phyloP scores from a whole-genome alignment of 2,797 vertebrate genomes.

The Mormyrops attenuatus region DNA sequence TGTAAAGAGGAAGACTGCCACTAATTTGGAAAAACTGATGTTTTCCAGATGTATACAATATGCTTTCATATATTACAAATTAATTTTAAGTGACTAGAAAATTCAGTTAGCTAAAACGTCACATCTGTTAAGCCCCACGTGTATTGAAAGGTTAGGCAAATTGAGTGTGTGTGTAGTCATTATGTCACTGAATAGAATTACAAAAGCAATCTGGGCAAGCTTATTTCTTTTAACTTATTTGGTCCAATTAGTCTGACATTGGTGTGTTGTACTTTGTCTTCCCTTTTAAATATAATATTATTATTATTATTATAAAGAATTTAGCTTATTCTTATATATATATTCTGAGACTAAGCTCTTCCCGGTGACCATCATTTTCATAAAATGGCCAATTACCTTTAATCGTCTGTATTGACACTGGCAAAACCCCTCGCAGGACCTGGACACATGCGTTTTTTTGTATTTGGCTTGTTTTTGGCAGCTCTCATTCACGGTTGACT shows the following conservation, averaged over 20 bases:
- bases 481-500: not conserved
- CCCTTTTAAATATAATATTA: not conserved
- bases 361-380: not conserved
- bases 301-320: too few species aligned
- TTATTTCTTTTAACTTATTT: not conserved
- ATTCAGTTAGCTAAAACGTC: not conserved
- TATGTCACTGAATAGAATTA: not conserved
- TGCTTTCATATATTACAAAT: not conserved
- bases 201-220: not conserved
- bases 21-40: not conserved
- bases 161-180: not conserved
- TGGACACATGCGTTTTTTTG: not conserved
- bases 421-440: not conserved
- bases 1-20: not conserved
- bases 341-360: not conserved
- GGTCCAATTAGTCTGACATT: not conserved
- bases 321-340: not conserved
- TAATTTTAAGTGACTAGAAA: not conserved
- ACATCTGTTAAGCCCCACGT: not conserved
- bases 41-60: not conserved
- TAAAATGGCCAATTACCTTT: not conserved
- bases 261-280: not conserved
- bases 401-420: not conserved
- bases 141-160: not conserved
- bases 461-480: not conserved